Conservation (phyloP, 2,888 invertebrate species). For the Drosophila nr. perissopoda region DNA sequence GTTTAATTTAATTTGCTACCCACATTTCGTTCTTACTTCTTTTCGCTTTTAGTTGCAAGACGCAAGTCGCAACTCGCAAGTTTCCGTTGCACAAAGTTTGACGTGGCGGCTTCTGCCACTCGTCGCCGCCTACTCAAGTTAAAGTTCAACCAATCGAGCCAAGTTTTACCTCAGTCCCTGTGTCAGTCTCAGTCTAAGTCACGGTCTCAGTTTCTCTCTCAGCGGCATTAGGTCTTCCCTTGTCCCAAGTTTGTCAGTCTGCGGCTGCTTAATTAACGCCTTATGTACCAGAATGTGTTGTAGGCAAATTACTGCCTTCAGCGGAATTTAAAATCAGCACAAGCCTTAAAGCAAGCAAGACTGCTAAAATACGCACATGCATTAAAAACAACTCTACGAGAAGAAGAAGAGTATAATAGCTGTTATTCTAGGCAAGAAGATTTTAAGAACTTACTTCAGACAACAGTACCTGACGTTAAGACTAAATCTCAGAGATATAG, state of each 20-base stretch:
- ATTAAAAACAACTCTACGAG: background rate
- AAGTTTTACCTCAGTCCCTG: slow-evolving; percentile 27
- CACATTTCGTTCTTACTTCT: slow-evolving; percentile 39
- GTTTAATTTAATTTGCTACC: slow-evolving; percentile 73
- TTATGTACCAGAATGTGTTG: slow-evolving; percentile 50
- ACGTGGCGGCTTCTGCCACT: slow-evolving; percentile 19
- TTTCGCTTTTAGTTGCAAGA: slow-evolving; percentile 54
- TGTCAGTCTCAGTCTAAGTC: slow-evolving; percentile 1
- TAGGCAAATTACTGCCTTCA: slow-evolving; percentile 24
- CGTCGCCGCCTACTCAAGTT: slow-evolving; percentile 16
- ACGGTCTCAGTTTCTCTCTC: slow-evolving; percentile 6
- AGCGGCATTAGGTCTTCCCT: slow-evolving; percentile 19
- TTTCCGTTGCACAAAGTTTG: slow-evolving; percentile 44
- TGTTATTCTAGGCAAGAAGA: background rate
- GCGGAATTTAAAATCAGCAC: slow-evolving; percentile 25
- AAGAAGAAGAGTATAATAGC: background rate
- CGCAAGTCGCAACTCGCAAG: slow-evolving; percentile 18
- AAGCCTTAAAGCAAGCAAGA: slow-evolving; percentile 26
- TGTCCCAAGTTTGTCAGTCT: slow-evolving; percentile 30
- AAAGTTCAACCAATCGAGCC: slow-evolving; percentile 32
- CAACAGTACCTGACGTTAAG: background rate
- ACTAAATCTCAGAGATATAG: background rate
- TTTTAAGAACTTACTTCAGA: background rate
- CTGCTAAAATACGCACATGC: slow-evolving; percentile 1
- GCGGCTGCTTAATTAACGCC: slow-evolving; percentile 61